Evolutionary conservation across 2,888 invertebrate genomes (phyloP).

Genomic region (Scaptomyza reducta): DNA sequence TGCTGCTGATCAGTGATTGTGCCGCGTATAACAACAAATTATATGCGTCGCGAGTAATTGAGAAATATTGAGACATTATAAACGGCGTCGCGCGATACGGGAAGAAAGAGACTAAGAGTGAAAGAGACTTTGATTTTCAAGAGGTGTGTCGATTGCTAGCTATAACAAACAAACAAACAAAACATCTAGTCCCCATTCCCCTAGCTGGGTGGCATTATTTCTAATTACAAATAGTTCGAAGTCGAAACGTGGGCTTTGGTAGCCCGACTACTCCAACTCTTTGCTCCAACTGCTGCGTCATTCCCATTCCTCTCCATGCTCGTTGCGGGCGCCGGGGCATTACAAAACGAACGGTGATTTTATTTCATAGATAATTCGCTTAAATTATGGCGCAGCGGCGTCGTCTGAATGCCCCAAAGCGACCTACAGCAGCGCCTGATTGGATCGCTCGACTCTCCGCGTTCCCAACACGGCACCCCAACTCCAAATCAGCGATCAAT

Average conservation of each 20-base stretch:
- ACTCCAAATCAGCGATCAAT: conserved; percentile 27
- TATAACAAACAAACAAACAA: conserved; percentile 46
- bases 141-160: conserved; percentile 44
- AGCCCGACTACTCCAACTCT: not conserved
- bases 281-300: conserved; percentile 41
- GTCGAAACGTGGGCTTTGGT: conserved; percentile 42
- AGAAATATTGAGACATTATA: conserved; percentile 78
- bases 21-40: conserved; percentile 72
- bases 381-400: conserved; percentile 79
- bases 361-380: conserved; percentile 81
- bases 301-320: conserved; percentile 28
- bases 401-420: conserved; percentile 71
- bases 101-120: not conserved
- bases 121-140: not conserved
- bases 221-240: conserved; percentile 67
- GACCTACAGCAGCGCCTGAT: conserved; percentile 81
- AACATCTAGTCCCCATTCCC: conserved; percentile 3
- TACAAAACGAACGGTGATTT: conserved; percentile 73
- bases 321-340: conserved; percentile 48
- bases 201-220: conserved; percentile 41
- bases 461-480: not conserved
- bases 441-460: conserved; percentile 42
- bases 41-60: conserved; percentile 78
- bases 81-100: conserved; percentile 22
- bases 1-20: conserved; percentile 60